Base-by-base conservation (phyloP, 2,888 invertebrate genomes). In the Yponomeuta evonymella region DNA sequence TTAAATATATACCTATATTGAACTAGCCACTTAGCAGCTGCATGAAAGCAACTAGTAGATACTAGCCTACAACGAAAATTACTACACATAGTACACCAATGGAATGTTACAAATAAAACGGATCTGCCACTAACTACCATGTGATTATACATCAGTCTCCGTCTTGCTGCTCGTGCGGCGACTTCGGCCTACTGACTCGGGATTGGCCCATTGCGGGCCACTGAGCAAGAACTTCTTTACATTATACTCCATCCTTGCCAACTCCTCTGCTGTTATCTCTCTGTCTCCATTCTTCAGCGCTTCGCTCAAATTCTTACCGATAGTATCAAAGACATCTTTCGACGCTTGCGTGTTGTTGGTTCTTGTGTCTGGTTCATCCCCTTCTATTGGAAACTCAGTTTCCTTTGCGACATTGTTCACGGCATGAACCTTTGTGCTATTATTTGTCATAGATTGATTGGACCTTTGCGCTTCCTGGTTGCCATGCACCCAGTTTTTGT, bases 221-320 rank as follows among this genome's bases (percentile, higher is more conserved):
- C 95, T 95, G 80, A 95, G 89, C 76, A 95, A 85, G 83, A 95
- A 95, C 82, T 95, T 94, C 84, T 95, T 95, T n/a, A 95, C 95
- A 81, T 95, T 95, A 79, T 95, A 95, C 81, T 95, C 95, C 95
- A 95, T 95, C 81, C 95, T 94, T 30, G 95, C 95, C 76, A 95
- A 93, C 81, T 94, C 94, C 75, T 94, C 94, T 10, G 93, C 87
- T 30, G 92, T 85, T 73, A 92, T 89, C 71, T 89, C 86, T 74
- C 87, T 89, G 69, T 88, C 86, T 15, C 81, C 81, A 74, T 87
- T 88, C 5, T 81, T 83, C 62, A 87, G 78, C 3, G 81, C 82
- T 69, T 86, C 84, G 51, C 78, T 74, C 69, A 86, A 77, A 71
- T 83, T 83, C 73, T 84, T 86, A 33, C 79, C 81, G 2, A 81